Base-by-base conservation (phyloP, 2,113 vertebrate genomes). In the Phylloscopus trochilus region DNA sequence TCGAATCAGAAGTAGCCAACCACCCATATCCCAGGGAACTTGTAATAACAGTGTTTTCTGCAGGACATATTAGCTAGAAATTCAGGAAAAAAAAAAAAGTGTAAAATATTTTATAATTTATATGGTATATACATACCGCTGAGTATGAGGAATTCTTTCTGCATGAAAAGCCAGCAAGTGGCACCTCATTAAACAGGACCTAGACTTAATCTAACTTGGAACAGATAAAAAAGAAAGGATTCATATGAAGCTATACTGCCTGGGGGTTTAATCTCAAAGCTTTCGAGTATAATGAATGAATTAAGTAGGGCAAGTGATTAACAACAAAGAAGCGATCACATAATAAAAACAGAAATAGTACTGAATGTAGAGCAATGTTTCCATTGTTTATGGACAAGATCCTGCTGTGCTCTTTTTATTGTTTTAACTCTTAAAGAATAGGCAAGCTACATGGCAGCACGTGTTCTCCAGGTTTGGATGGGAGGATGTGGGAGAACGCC, bases 111-210 rank as follows among this genome's bases (percentile, higher is more conserved):
- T 93, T 95, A 97, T 97, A 98, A 98, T 98, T 98, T 97, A 98
- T 98, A 96, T 98, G 95, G 74, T 96, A 96, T 97, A 97, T 97
- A 96, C 91, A 95, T 98, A 98, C 95, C 92, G 93, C 96, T 96
- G 97, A 97, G 97, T 96, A 97, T 90, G 93, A 97, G 89, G 94
- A 97, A 97, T 98, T 96, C 86, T 97, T 97, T 97, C 96, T 97
- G 97, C 95, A 96, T 97, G 96, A 97, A 98, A 98, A 97, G 96
- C 85, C 97, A 97, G 97, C 97, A 97, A 98, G 97, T 97, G 96
- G 95, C 93, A 98, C 96, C 97, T 98, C 98, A 98, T 98, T 98
- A 98, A 98, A 98, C 91, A 98, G 94, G 96, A 97, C 96, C 97
- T 97, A 97, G 92, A 97, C 97, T 97, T 98, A 97, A 98, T 98